Evolutionary conservation across 2,888 invertebrate genomes (phyloP).

Genomic region (Neoscelio sp.): DNA sequence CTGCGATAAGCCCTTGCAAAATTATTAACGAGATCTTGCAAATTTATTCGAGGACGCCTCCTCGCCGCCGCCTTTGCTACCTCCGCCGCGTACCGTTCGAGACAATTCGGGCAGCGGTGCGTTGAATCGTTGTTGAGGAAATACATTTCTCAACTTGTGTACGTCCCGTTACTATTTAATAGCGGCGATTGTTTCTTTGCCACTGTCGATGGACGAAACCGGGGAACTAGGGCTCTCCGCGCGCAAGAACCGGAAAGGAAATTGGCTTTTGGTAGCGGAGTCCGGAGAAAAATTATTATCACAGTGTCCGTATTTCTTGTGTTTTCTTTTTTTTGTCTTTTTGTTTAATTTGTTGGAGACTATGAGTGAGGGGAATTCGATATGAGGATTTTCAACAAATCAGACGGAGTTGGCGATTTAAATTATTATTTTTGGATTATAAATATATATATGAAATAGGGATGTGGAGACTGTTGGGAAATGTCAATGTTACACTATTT

Average conservation of each 20-base stretch:
- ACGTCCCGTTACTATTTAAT: constrained; percentile 44
- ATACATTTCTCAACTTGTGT: constrained; percentile 52
- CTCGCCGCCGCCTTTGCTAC: constrained; percentile 22
- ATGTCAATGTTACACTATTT: too few species aligned
- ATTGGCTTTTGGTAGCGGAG: constrained; percentile 16
- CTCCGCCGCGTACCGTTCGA: constrained; percentile 15
- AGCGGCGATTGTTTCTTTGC: constrained; percentile 43
- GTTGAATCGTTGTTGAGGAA: constrained; percentile 59
- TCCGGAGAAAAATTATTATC: constrained; percentile 7
- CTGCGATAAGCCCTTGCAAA: constrained; percentile 70
- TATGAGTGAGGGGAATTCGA: too few species aligned
- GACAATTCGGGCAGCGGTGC: constrained; percentile 59
- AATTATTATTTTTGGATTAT: too few species aligned
- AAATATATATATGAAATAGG: too few species aligned
- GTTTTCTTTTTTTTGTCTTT: too few species aligned
- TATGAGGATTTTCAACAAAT: too few species aligned
- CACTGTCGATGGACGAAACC: constrained; percentile 7
- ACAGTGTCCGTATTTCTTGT: too few species aligned
- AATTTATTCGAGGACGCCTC: constrained; percentile 69
- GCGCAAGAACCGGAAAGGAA: constrained; percentile 10
- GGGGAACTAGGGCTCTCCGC: neutral
- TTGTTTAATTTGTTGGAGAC: too few species aligned
- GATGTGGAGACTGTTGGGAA: too few species aligned
- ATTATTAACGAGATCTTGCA: constrained; percentile 72
- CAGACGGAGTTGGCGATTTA: too few species aligned